Base-by-base conservation (phyloP, 2,113 vertebrate genomes). In the Anhinga rufa region DNA sequence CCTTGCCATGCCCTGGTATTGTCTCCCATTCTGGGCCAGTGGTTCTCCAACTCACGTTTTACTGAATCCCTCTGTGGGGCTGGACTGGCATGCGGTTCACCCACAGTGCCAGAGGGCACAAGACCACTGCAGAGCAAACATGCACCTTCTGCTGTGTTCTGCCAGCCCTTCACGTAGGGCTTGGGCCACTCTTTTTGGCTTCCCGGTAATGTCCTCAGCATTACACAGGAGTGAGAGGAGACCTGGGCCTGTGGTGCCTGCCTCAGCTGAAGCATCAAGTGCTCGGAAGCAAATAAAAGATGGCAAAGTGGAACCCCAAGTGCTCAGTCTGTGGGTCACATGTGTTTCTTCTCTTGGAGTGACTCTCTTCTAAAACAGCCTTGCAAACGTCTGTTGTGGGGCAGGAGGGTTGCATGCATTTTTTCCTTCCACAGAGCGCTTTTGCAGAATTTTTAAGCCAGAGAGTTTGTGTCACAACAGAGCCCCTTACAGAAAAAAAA, bases 191-290 rank as follows among this genome's bases (percentile, higher is more conserved):
- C 36, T 46, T 54, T 6, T 22, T 48, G 69, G 17, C n/a, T 69
- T 77, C 25, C 38, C 0, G 0, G 29, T 49, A 48, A 55, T n/a
- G 20, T 55, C 40, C 48, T 69, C 2, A 1, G 8, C 12, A 7
- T 52, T 14, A 34, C 38, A 48, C 29, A 29, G 8, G 36, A 44
- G 42, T 42, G 40, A 49, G 28, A 55, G 26, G 76, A 75, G 69
- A 55, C 22, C 46, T 69, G 48, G 20, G 28, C 31, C 13, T 24
- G 19, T 42, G 49, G 21, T 51, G 68, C 15, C 28, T 61, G 77
- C 69, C 25, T 68, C 48, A 32, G n/a, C 46, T 69, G 40, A 69
- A 42, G 12, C 26, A 49, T 40, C 31, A n/a, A 57, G 49, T 9
- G 6, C 36, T 86, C 31, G 70, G 70, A 55, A 92, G n/a, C n/a